phyloP scores from a whole-genome alignment of 2,113 vertebrate genomes.

The Reinhardtius hippoglossoides region DNA sequence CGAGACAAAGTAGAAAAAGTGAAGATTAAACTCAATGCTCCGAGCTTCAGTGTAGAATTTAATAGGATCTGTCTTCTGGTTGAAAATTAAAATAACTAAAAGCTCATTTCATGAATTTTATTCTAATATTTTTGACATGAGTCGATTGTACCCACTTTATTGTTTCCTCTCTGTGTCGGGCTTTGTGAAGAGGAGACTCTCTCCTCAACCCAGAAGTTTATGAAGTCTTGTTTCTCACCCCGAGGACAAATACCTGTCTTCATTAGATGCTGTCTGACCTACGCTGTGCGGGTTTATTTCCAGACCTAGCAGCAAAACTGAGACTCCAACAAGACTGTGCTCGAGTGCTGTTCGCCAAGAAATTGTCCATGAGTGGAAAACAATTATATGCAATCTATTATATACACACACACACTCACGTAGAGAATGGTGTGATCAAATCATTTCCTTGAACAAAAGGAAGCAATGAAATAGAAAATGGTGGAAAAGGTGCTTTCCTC shows the following conservation, averaged over 20 bases:
- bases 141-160: not conserved
- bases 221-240: constrained; percentile 16
- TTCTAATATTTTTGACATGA: too few species aligned
- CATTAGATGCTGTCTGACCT: constrained; percentile 14
- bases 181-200: not conserved
- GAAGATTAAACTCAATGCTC: not conserved
- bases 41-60: too few species aligned
- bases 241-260: constrained; percentile 38
- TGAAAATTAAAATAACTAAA: too few species aligned
- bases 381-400: too few species aligned
- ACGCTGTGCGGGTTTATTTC: too few species aligned
- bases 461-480: too few species aligned
- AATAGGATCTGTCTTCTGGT: too few species aligned
- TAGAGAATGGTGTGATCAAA: too few species aligned
- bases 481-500: constrained; percentile 39
- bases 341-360: not conserved
- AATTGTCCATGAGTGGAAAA: not conserved
- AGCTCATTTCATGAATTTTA: too few species aligned
- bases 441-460: too few species aligned
- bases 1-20: not conserved
- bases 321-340: not conserved
- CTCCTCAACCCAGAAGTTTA: not conserved
- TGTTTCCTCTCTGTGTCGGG: not conserved
- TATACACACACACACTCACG: not conserved
- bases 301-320: not conserved